Evolutionary conservation across 2,113 vertebrate species (phyloP).

Genomic region (Brienomyrus longianalis): DNA sequence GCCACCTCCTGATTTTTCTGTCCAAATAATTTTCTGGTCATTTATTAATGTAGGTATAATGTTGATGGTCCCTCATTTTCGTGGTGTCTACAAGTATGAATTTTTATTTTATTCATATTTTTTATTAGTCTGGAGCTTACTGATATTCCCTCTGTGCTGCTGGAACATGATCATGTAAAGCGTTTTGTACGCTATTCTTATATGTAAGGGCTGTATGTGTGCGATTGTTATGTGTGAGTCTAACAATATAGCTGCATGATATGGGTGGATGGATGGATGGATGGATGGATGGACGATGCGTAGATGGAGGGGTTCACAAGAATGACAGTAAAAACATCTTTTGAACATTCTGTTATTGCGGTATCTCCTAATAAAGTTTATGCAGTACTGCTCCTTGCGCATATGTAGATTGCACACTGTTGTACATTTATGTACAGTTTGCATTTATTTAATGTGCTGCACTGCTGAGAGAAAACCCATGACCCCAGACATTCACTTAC

Average conservation of each 20-base stretch:
- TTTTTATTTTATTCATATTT: neutral
- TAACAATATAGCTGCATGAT: neutral
- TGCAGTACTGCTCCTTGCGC: too few relatives aligned
- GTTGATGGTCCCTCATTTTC: neutral
- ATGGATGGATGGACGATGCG: neutral
- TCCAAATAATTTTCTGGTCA: neutral
- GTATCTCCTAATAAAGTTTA: neutral
- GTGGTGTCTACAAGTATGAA: neutral
- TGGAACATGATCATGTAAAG: neutral
- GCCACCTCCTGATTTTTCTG: constrained; percentile 76
- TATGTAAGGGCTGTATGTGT: neutral
- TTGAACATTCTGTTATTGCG: neutral
- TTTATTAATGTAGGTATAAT: constrained; percentile 46
- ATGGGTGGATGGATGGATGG: neutral
- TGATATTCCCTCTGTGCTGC: neutral
- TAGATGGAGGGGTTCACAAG: neutral
- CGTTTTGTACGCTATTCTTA: neutral
- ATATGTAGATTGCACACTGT: too few relatives aligned
- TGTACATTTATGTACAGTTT: too few relatives aligned
- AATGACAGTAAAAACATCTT: neutral
- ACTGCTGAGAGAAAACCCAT: too few relatives aligned
- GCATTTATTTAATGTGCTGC: too few relatives aligned
- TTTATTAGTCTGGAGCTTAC: neutral
- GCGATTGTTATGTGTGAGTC: neutral
- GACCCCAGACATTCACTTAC: too few relatives aligned